phyloP scores from a whole-genome alignment of 2,888 invertebrate genomes.

The Lymantria monacha region DNA sequence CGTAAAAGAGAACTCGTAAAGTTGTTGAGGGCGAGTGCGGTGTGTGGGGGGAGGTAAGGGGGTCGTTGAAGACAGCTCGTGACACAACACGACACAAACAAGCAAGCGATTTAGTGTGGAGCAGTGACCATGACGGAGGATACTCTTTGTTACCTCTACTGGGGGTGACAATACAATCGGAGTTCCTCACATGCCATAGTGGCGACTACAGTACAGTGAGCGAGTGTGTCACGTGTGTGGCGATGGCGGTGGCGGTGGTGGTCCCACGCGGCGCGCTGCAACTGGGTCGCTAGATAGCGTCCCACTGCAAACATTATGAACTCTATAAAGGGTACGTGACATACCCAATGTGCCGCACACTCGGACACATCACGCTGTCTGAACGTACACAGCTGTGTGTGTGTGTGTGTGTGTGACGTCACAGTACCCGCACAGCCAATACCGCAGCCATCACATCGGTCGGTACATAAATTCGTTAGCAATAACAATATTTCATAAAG shows the following conservation, averaged over 20 bases:
- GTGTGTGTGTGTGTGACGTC: too few relatives aligned
- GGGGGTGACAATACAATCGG: too few relatives aligned
- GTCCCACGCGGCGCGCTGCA: too few relatives aligned
- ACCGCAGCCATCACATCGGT: slow-evolving; percentile 9
- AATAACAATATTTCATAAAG: slow-evolving; percentile 18
- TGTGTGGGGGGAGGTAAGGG: slow-evolving; percentile 15
- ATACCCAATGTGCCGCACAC: slow-evolving; percentile 20
- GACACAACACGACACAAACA: slow-evolving; percentile 47
- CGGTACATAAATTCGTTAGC: neutral
- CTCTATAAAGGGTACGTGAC: slow-evolving; percentile 36
- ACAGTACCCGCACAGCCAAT: too few relatives aligned
- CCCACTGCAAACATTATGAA: slow-evolving; percentile 44
- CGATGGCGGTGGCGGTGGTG: too few relatives aligned
- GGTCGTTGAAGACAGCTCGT: slow-evolving; percentile 11
- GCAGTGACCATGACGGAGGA: slow-evolving; percentile 23
- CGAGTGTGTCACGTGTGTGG: too few relatives aligned
- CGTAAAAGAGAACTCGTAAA: slow-evolving; percentile 52
- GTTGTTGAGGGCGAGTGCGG: slow-evolving; percentile 34
- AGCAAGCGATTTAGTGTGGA: slow-evolving; percentile 51
- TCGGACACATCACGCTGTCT: too few relatives aligned
- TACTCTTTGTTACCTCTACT: too few relatives aligned
- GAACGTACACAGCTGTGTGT: too few relatives aligned
- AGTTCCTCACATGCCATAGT: too few relatives aligned
- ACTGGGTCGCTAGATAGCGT: slow-evolving; percentile 45
- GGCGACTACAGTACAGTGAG: too few relatives aligned